Conservation (phyloP, 2,888 invertebrate species). For the Ferrisia virgata region DNA sequence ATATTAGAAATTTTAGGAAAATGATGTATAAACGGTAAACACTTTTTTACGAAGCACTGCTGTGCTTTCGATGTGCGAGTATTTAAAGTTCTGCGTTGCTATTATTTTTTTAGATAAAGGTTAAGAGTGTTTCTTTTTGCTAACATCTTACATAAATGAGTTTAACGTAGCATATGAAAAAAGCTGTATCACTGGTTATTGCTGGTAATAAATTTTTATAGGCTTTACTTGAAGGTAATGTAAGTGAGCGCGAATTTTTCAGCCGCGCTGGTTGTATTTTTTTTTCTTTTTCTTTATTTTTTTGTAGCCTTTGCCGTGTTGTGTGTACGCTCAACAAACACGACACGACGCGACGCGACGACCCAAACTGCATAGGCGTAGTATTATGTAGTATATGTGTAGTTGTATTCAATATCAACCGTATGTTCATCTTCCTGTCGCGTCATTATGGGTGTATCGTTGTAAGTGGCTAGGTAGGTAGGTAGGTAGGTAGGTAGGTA, state of each 20-base stretch:
- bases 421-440: slow-evolving; percentile 2
- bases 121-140: not conserved
- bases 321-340: not conserved
- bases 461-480: not conserved
- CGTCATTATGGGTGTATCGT: not conserved
- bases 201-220: slow-evolving; percentile 39
- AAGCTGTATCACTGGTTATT: slow-evolving; percentile 35
- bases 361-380: too few relatives aligned
- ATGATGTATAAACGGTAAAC: not conserved
- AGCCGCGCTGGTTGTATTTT: not conserved
- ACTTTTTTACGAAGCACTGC: not conserved
- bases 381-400: too few relatives aligned
- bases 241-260: not conserved
- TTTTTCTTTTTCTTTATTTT: not conserved
- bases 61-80: not conserved
- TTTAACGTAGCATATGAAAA: slow-evolving; percentile 37
- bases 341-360: too few relatives aligned
- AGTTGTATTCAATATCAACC: not conserved
- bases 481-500: too few relatives aligned
- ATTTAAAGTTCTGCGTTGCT: slow-evolving; percentile 24
- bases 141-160: slow-evolving; percentile 38
- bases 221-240: slow-evolving; percentile 11
- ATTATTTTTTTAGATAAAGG: slow-evolving; percentile 25
- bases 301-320: not conserved
- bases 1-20: too few relatives aligned